Evolutionary conservation across 2,888 invertebrate species (phyloP).

Genomic region (Plebejus anna): DNA sequence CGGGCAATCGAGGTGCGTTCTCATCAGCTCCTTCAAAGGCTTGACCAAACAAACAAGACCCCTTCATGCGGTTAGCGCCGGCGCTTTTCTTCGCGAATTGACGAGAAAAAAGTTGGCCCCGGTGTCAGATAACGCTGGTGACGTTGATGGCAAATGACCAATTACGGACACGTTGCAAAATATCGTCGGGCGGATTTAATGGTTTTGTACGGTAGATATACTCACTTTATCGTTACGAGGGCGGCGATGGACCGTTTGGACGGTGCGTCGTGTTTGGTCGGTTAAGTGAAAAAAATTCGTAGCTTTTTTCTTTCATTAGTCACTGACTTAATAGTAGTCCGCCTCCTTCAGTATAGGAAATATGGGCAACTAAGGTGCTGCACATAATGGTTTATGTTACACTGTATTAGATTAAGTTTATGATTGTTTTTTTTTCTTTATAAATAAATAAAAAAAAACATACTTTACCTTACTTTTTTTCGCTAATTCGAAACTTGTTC

Average conservation of each 20-base stretch:
- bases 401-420: too few species aligned
- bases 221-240: neutral
- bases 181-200: neutral
- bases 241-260: neutral
- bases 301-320: neutral
- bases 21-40: constrained; percentile 61
- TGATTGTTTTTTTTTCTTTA: too few species aligned
- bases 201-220: neutral
- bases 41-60: constrained; percentile 52
- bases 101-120: constrained; percentile 39
- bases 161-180: constrained; percentile 67
- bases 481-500: too few species aligned
- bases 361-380: too few species aligned
- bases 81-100: constrained; percentile 36
- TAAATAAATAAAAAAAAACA: too few species aligned
- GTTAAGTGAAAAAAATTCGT: neutral
- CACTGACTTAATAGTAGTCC: too few species aligned
- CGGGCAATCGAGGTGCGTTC: constrained; percentile 63
- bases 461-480: too few species aligned
- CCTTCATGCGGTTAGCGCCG: constrained; percentile 39
- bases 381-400: too few species aligned
- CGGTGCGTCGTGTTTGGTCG: neutral
- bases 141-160: constrained; percentile 47
- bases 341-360: too few species aligned
- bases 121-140: constrained; percentile 51